Base-by-base conservation (phyloP, 2,113 vertebrate genomes). In the Varanus komodoensis region DNA sequence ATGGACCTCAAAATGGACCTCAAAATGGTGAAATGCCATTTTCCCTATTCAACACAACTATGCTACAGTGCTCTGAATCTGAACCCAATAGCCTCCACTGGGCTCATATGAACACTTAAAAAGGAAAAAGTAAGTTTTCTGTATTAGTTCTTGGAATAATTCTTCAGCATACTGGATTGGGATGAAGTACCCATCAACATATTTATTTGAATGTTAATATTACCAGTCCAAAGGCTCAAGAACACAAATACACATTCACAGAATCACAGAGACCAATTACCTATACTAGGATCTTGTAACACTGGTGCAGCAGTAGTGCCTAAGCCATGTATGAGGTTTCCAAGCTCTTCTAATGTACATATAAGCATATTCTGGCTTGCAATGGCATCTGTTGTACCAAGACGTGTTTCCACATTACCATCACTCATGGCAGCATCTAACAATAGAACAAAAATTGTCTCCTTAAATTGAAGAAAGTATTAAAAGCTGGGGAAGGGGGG, bases 311-410 rank as follows among this genome's bases (percentile, higher is more conserved):
- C 98, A 14, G 98, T 98, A 88, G 98, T 98, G 64, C 98, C 97
- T 77, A 99, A 97, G 67, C 96, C 96, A 79, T 97, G 93, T 19
- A 98, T 85, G 84, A 99, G 97, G 85, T 96, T 97, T 90, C 98
- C 98, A n/a, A 99, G 98, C 50, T 99, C 99, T 95, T 98, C 97
- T 91, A 99, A 97, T 8, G 97, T 97, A 94, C 98, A 99, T 34
- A 98, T 97, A 94, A 99, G 92, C 74, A 98, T 94, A 14, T 99
- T 98, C 89, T 98, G 98, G 96, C 96, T 97, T 74, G 96, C 95
- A 61, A 96, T 92, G 77, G 98, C 74, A 67, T 98, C 98, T 75
- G 97, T 78, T 71, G 97, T 93, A 52, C 94, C 97, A 92, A 94
- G 90, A 82, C 96, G 97, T 29, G 94, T 96, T 95, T 99, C 99